Conservation (phyloP, 1,140 invertebrate genomes). For the Brachionus angularis region DNA sequence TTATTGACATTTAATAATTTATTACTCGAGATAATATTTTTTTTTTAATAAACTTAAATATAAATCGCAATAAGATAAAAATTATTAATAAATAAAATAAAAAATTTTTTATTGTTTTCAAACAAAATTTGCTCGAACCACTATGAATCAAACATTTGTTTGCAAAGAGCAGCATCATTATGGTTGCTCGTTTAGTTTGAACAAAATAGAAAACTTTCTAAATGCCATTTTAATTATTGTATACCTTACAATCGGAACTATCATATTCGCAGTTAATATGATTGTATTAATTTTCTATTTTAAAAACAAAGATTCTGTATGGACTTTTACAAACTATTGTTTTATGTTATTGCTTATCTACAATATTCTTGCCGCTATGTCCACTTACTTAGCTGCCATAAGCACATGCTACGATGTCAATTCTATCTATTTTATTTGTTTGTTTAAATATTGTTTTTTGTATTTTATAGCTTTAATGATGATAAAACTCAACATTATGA, state of each 20-base stretch:
- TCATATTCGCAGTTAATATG: slow-evolving; percentile 10
- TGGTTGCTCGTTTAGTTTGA: too few species aligned
- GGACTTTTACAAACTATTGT: slow-evolving; percentile 25
- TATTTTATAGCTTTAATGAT: slow-evolving; percentile 32
- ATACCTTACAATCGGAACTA: not conserved
- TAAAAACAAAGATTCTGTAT: slow-evolving; percentile 4
- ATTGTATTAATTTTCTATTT: slow-evolving; percentile 10
- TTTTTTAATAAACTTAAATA: too few species aligned
- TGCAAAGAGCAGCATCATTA: too few species aligned
- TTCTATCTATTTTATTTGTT: not conserved
- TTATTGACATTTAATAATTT: too few species aligned
- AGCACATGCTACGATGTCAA: not conserved
- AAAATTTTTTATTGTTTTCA: too few species aligned
- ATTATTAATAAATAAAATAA: too few species aligned
- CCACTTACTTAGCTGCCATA: not conserved
- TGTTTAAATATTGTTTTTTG: slow-evolving; percentile 18
- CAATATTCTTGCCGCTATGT: slow-evolving; percentile 20
- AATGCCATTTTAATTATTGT: slow-evolving; percentile 15
- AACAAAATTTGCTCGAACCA: too few species aligned
- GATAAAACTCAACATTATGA: slow-evolving; percentile 10
- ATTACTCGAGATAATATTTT: too few species aligned
- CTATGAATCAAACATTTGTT: too few species aligned
- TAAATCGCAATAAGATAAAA: too few species aligned
- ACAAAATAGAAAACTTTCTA: too few species aligned
- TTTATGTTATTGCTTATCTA: slow-evolving; percentile 6